Base-by-base conservation (phyloP, 2,113 vertebrate genomes). In the Cyphomyrus plagiostoma region DNA sequence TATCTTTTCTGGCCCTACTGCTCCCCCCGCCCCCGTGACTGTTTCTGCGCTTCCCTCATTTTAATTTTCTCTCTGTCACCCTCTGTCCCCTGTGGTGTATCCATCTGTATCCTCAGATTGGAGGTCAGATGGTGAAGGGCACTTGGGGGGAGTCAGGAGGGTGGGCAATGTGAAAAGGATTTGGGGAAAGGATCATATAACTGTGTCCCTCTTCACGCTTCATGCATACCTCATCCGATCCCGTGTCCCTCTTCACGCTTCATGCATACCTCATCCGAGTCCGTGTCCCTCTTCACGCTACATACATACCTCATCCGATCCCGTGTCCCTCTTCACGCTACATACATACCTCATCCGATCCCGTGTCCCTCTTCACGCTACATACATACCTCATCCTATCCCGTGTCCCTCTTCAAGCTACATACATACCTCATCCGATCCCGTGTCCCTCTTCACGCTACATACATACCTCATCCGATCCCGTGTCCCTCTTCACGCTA, bases 81-180 rank as follows among this genome's bases (percentile, higher is more conserved):
- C 91, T 90, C 89, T 90, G 93, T 92, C 93, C 93, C 95, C 95
- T 86, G 93, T 90, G 91, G 94, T 93, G 94, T 92, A 94, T 95
- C 95, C 95, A 95, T 96, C 95, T 96, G 83, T 74, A 66, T 66
- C 58, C 46, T 56, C 52, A 89, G 77, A 89, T 19, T 66, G 95
- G 95, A 96, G 95, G 95, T 95, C 95, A 95, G 92, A 93, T 90
- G 89, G 90, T 94, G 94, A 95, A 96, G 95, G 96, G 93, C 95
- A 93, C 90, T 93, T 21, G 48, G 19, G 83, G 77, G 80, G 30
- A 42, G 56, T 46, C 10, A 62, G n/a, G 89, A 89, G 88, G 91
- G 89, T 88, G 77, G 92, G 91, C 50, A 35, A 86, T 58, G 74
- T n/a, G 88, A 80, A 91, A 86, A 3, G 53, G 50, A 52, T 90